phyloP scores from a whole-genome alignment of 2,888 invertebrate species.

The Polydrusus pterygomalis region DNA sequence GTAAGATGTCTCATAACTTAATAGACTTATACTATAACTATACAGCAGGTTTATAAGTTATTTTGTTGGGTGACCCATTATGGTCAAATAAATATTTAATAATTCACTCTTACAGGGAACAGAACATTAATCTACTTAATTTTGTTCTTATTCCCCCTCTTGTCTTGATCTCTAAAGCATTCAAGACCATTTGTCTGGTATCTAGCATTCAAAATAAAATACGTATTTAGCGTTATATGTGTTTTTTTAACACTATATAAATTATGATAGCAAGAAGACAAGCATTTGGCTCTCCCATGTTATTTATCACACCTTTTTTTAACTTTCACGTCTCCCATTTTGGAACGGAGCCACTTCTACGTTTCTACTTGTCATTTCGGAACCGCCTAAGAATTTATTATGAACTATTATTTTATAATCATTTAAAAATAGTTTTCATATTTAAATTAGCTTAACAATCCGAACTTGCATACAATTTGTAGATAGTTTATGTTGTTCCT shows the following conservation, averaged over 20 bases:
- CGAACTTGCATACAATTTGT: not conserved
- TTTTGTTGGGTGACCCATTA: not conserved
- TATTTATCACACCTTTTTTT: constrained; percentile 49
- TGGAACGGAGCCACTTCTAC: constrained; percentile 49
- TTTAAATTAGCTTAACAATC: constrained; percentile 28
- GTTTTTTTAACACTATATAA: constrained; percentile 50
- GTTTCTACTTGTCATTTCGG: constrained; percentile 44
- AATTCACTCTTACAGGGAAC: constrained; percentile 6
- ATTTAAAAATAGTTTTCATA: constrained; percentile 32
- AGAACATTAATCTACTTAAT: not conserved
- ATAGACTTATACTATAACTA: too few species aligned
- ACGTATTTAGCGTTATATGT: constrained; percentile 33
- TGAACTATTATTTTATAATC: constrained; percentile 24
- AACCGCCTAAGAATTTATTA: constrained; percentile 49
- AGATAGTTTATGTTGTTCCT: not conserved
- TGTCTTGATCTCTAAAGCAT: not conserved
- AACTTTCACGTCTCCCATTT: constrained; percentile 42
- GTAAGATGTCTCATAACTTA: too few species aligned
- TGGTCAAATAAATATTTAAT: constrained; percentile 5
- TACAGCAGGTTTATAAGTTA: not conserved
- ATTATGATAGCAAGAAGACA: constrained; percentile 46
- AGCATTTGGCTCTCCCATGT: constrained; percentile 49
- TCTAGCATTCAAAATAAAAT: constrained; percentile 34
- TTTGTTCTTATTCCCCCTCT: too few species aligned
- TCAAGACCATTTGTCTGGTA: constrained; percentile 36